Evolutionary conservation across 2,797 vertebrate genomes (phyloP), one percentile per base, ranked within the genome.

Genomic region (Chloroceryle inda): DNA sequence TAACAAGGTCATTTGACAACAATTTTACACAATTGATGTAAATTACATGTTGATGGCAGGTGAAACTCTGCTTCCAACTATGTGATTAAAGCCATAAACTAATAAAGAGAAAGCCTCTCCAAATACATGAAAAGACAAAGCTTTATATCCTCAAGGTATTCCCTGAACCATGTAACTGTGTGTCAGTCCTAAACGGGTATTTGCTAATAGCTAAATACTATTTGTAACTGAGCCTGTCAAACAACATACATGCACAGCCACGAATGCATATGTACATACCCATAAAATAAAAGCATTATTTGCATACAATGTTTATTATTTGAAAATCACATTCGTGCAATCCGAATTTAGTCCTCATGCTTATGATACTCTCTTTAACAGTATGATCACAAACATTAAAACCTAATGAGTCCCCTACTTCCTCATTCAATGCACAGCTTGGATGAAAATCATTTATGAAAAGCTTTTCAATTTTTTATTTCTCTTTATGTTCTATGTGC

Each of bases 1-100:
- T 94, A 96, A 66, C 66, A 78, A 88, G 81, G 81, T 91, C 78
- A 85, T 83, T 94, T 78, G 68, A 92, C 77, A 95, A 92, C 53
- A 73, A 45, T 89, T 95, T 89, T 89, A 73, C 23, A 87, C 29
- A 93, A 79, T 31, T 90, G 85, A 78, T 88, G 67, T 52, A 84
- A 95, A 93, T 93, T 93, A 58, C 20, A 62, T 76, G 61, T 87
- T 15, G 5, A 80, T 44, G 44, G 35, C 58, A 82, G 79, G 88
- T 52, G 31, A 88, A 87, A 93, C 27, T 47, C 24, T 42, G n/a
- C 42, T 83, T 64, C 50, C n/a, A 85, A 35, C 23, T 26, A 11
- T 18, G 24, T 75, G 27, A 62, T 50, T 72, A 86, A 84, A 92
- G 24, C 7, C 7, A 61, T 73, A 95, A 88, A 29, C 0, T 0